Evolutionary conservation across 2,888 invertebrate genomes (phyloP), one percentile per base, ranked within the genome.

Genomic region (Apomyelois bistriatella): DNA sequence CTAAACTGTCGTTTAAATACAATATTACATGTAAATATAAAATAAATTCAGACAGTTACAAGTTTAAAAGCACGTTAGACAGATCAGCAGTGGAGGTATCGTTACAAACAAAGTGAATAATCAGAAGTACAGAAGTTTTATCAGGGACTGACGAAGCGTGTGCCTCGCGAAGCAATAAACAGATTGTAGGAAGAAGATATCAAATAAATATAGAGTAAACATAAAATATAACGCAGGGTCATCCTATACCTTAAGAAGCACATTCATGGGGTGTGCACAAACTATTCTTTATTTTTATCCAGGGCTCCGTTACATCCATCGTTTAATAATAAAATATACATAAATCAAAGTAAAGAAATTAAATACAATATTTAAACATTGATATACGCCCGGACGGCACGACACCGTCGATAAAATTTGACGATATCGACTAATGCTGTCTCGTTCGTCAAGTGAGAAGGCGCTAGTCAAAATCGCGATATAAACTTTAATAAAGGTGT

Each of bases 191-290:
- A 79, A 76, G 75, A 78, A 82, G 75, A 74, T 65, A 61, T 57
- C 63, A 78, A 75, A 71, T 74, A 76, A 75, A 78, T 76, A 81
- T 72, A 85, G 72, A 80, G 69, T 78, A 71, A 65, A 82, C 79
- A 70, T 71, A 76, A 76, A 58, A 76, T 74, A 60, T 76, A 76
- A 82, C 83, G 84, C 79, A 75, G 85, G 88, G 81, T 75, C 74
- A 65, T 80, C 85, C 77, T 85, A 85, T 56, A 78, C 76, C 80
- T 79, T 84, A 88, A 89, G 67, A 89, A 89, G 90, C 90, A 90
- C 89, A 86, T 85, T 85, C 85, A 89, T 88, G 90, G 85, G 79
- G 75, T 85, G 90, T 89, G 90, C 89, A 83, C 87, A 88, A 71
- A 64, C 78, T 64, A 58, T 62, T 62, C 61, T 60, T 49, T 56